phyloP scores from a whole-genome alignment of 23 tunicate genomes.

The Halocynthia aurantium region DNA sequence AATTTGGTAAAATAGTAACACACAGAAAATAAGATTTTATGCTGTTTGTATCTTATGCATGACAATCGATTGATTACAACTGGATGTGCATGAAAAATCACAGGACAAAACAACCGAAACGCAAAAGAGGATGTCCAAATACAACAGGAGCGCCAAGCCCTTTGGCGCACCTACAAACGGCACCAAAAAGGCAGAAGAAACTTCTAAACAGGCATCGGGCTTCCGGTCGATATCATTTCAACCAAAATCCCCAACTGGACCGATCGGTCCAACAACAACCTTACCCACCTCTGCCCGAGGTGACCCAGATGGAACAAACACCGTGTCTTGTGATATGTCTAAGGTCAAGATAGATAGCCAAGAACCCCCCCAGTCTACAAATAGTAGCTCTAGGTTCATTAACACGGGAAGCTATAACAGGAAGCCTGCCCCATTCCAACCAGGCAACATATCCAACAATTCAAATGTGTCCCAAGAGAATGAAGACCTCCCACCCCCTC shows the following conservation, averaged over 20 bases:
- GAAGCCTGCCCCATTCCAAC: slow-evolving; percentile 14
- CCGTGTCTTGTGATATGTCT: background rate
- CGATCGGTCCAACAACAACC: background rate
- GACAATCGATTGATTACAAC: background rate
- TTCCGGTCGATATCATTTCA: slow-evolving; percentile 59
- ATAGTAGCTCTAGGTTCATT: background rate
- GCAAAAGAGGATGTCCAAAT: slow-evolving; percentile 46
- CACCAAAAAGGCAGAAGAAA: background rate
- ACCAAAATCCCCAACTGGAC: slow-evolving; percentile 22
- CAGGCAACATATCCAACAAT: background rate
- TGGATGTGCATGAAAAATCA: background rate
- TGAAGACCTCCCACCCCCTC: slow-evolving; percentile 32
- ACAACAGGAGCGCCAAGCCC: slow-evolving; percentile 59
- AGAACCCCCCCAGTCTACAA: background rate
- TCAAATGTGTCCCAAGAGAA: background rate
- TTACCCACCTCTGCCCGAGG: slow-evolving; percentile 22
- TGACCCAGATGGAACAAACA: slow-evolving; percentile 33
- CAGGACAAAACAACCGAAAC: slow-evolving; percentile 32
- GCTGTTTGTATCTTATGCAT: too few relatives aligned
- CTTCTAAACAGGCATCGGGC: slow-evolving; percentile 27
- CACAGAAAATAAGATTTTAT: too few relatives aligned
- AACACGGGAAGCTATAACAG: background rate
- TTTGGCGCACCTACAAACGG: slow-evolving; percentile 18
- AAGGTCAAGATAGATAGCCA: background rate
- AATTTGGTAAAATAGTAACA: too few relatives aligned